Base-by-base conservation (phyloP, 2,797 vertebrate genomes). In the Channa striata region DNA sequence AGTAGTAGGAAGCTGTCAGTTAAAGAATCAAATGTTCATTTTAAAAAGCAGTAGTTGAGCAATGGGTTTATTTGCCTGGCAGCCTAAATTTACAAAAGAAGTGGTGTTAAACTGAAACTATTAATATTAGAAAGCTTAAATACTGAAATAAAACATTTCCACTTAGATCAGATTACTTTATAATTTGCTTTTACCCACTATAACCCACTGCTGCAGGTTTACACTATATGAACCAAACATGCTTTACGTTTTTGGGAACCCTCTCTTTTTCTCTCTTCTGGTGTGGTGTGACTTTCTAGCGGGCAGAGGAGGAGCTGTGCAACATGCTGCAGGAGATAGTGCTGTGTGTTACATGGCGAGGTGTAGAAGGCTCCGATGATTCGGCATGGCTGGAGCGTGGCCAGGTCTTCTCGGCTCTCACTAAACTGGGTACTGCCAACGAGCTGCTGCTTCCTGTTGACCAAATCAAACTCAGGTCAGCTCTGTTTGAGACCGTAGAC, bases 381-480 rank as follows among this genome's bases (percentile, higher is more conserved):
- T 82, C 86, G 0, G 94, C 97, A 19, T 99, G 98, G 98, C 81
- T 96, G 81, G 96, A 98, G 84, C 94, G 97, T 8, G 97, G 98
- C 21, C 97, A 99, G 74, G 96, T 99, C 42, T 99, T 99, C 92
- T 97, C 97, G 2, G 96, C 97, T 47, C 94, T 99, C 57, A 96
- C 95, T 82, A 98, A 96, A 85, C 88, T 98, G 72, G 96, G 94
- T 33, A 94, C 95, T 2, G 92, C 95, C 82, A 97, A 96, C 9
- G 97, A 98, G 62, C 88, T 99, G 68, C 91, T 99, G 63, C 91
- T 90, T 61, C 96, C 97, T 9, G 95, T 97, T 7, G 96, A 97
- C 92, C 96, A 97, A 81, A 96, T 99, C 90, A 99, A 99, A 88
- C 95, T 98, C 69, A 94, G 83, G 97, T 99, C 81, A 72, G 84